Evolutionary conservation across 2,113 vertebrate species (phyloP).

Genomic region (Ranitomeya variabilis): DNA sequence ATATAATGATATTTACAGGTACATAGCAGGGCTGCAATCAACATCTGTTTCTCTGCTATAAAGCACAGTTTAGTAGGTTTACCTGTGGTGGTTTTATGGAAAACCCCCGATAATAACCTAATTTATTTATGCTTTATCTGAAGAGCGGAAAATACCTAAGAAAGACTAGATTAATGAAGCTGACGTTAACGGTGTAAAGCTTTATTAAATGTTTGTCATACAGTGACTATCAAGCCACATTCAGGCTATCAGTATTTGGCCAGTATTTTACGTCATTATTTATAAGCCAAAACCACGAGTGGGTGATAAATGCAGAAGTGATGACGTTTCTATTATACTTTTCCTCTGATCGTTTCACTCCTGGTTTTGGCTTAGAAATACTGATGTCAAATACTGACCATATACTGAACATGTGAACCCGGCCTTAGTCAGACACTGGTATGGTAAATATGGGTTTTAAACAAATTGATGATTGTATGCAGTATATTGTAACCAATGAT

Average conservation of each 20-base stretch:
- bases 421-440: background rate
- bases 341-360: too few relatives aligned
- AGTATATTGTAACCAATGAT: background rate
- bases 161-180: background rate
- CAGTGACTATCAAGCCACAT: background rate
- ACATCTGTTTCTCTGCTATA: background rate
- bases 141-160: background rate
- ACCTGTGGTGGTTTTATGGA: background rate
- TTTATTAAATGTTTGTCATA: too few relatives aligned
- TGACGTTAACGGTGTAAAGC: background rate
- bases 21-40: background rate
- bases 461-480: background rate
- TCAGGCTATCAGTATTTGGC: background rate
- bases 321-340: too few relatives aligned
- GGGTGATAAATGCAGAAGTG: too few relatives aligned
- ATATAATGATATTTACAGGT: conserved; percentile 1
- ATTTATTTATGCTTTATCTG: background rate
- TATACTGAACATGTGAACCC: too few relatives aligned
- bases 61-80: background rate
- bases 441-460: background rate
- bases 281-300: background rate
- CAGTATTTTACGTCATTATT: background rate
- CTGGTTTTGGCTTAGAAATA: too few relatives aligned
- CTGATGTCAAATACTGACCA: too few relatives aligned
- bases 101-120: background rate